phyloP scores from a whole-genome alignment of 23 tunicate species.

The Phallusia fumigata region DNA sequence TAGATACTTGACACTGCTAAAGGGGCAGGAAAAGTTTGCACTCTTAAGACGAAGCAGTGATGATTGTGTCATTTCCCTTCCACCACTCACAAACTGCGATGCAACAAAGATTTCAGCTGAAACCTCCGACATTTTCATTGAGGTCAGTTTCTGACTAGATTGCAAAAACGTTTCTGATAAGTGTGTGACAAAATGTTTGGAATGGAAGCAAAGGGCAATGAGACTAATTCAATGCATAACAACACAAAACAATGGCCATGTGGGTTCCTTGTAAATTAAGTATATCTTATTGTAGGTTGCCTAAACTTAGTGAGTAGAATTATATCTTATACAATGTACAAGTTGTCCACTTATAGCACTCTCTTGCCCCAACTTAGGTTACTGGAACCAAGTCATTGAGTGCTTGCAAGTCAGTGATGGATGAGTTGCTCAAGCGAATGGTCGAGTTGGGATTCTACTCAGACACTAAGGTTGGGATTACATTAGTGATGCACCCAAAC shows the following conservation, averaged over 20 bases:
- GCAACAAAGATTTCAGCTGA: conserved; percentile 50
- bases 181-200: too few relatives aligned
- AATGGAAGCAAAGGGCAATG: too few relatives aligned
- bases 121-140: conserved; percentile 55
- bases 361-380: conserved; percentile 20
- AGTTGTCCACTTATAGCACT: neutral
- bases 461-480: neutral
- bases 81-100: conserved; percentile 86
- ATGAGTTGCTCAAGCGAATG: conserved; percentile 57
- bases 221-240: too few relatives aligned
- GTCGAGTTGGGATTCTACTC: conserved; percentile 68
- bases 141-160: conserved; percentile 30
- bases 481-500: too few relatives aligned
- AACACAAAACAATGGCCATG: too few relatives aligned
- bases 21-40: conserved; percentile 73
- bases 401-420: conserved; percentile 70
- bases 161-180: too few relatives aligned
- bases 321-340: too few relatives aligned
- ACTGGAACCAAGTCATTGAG: conserved; percentile 75
- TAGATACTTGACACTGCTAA: conserved; percentile 72
- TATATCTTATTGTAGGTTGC: too few relatives aligned
- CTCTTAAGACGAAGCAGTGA: conserved; percentile 43
- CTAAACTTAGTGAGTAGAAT: too few relatives aligned
- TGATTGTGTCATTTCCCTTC: conserved; percentile 80
- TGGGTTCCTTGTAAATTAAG: too few relatives aligned